These are phyloP conservation scores for Cydia strobilella DNA, from an alignment of 1,140 invertebrate species.

Conservation along the genomic window DNA sequence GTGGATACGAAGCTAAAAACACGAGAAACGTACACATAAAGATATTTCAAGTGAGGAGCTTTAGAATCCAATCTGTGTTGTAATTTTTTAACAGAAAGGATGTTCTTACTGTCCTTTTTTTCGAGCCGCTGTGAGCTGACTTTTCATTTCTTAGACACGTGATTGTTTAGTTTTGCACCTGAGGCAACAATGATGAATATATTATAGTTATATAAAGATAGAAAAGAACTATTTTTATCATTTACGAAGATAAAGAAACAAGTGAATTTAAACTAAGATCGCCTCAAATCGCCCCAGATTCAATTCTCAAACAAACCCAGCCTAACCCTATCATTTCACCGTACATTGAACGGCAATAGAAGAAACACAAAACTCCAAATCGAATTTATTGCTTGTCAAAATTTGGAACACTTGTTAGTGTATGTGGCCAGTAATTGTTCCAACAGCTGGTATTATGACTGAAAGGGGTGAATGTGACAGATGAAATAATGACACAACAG, in stretches of 20 bases:
- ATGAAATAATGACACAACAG: constrained; percentile 39
- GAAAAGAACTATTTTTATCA: no score
- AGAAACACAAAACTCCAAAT: constrained; percentile 60
- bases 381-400: constrained; percentile 75
- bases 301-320: constrained; percentile 24
- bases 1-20: constrained; percentile 1
- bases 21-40: not conserved
- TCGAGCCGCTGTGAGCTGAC: not conserved
- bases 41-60: not conserved
- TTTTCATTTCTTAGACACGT: not conserved
- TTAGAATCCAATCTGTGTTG: not conserved
- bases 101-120: not conserved
- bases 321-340: constrained; percentile 57
- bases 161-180: not conserved
- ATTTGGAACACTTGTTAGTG: constrained; percentile 67
- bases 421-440: constrained; percentile 64
- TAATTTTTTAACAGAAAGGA: not conserved
- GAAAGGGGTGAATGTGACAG: constrained; percentile 60
- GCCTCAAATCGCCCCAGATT: not conserved
- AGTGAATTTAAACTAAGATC: not conserved
- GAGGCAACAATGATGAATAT: not conserved
- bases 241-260: no score
- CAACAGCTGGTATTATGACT: constrained; percentile 62
- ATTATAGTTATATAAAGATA: no score
- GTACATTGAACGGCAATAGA: constrained; percentile 63